Base-by-base conservation (phyloP, 2,888 invertebrate species). In the Epinotia brunnichana region DNA sequence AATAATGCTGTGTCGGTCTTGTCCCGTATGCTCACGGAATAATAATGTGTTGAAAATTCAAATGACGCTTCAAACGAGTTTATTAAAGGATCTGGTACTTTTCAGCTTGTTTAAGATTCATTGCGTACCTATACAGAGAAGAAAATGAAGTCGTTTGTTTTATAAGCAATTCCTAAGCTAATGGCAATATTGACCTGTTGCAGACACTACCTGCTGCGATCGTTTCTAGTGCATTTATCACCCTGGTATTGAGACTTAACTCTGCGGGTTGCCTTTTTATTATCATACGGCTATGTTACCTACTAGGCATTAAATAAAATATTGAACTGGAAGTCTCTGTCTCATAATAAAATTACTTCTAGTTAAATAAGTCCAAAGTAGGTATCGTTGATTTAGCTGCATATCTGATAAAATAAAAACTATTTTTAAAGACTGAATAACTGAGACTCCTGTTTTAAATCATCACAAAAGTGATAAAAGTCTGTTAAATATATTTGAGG, bases 141-240 rank as follows among this genome's bases (percentile, higher is more conserved):
- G 76, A 74, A 78, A 82, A 84, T 85, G 80, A 83, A 83, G 82
- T 81, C 80, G 80, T 83, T n/a, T 82, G 77, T 81, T 79, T 80
- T 77, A 74, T 77, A 74, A 75, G 70, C 77, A 77, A 80, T 81
- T 82, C 78, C 57, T 73, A 81, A 77, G 79, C 79, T 82, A 82
- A 85, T 82, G 77, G 79, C 79, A 76, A 78, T 82, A 80, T 83
- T 82, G 80, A 84, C 80, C 83, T 82, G 78, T 78, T 77, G 80
- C 76, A 78, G 75, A 80, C 70, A 76, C 74, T 71, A 73, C 86
- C 85, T 79, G 82, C 83, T 85, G 86, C 66, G 84, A 82, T 69
- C 78, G 76, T 77, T 81, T 82, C 81, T 81, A 79, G 78, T 80
- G 80, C 84, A 85, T 83, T 86, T 85, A 86, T 87, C 76, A 82